Base-by-base conservation (phyloP, 2,888 invertebrate species). In the Brachypalpus laphriformis region DNA sequence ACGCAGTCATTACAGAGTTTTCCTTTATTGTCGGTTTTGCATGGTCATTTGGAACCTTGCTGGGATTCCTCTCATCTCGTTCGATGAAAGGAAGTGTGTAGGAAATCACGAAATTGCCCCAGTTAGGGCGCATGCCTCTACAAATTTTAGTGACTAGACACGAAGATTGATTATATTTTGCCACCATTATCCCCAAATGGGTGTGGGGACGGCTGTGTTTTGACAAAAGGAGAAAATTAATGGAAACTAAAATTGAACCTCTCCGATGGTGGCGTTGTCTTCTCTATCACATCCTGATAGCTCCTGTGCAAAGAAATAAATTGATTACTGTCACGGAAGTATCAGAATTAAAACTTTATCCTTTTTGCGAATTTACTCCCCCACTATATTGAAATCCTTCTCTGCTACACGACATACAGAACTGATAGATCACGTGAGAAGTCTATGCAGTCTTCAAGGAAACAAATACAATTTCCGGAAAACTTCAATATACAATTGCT, bases 281-380 rank as follows among this genome's bases (percentile, higher is more conserved):
- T 34, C 75, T 75, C 72, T 8, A 16, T 56, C 68, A 61, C n/a
- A 77, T 61, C n/a, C 57, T 37, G 51, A 65, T 40, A 45, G 31
- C 47, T 68, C 61, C 25, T 40, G n/a, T n/a, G 63, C 61, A 45
- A 42, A 66, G 89, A 91, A 90, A 91, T 91, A 91, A 91, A 91
- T 91, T 91, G 91, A 91, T 91, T 91, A 91, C 90, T 91, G 91
- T 90, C 91, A 91, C 90, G 91, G 91, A 91, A 91, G 90, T 91
- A 89, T 89, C 90, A 87, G 86, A 82, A 87, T 76, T 80, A 76
- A 87, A 87, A 87, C 83, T 87, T 88, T 87, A 86, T 86, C 87
- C 87, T 71, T 76, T 85, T 80, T 49, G 72, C 22, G 65, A 71
- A 56, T 77, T 78, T 63, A 2, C 25, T 76, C 65, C 66, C 25